These are phyloP conservation scores for Euphydryas editha DNA, from an alignment of 2,888 invertebrate genomes.

Conservation along the genomic window DNA sequence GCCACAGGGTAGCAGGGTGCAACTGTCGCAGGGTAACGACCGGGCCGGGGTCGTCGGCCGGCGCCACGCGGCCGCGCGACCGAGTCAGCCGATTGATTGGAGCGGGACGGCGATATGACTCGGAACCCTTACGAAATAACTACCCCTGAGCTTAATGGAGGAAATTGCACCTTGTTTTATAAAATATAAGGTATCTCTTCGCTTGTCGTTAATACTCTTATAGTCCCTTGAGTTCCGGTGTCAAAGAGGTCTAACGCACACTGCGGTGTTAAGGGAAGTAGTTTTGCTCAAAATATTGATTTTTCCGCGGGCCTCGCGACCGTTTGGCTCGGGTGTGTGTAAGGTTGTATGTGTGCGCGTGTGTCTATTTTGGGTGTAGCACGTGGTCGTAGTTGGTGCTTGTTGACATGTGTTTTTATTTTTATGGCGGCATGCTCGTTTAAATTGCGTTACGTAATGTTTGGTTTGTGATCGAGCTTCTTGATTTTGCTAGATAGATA, in stretches of 20 bases:
- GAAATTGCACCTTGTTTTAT: slow-evolving; percentile 68
- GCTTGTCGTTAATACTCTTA: slow-evolving; percentile 48
- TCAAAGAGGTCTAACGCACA: slow-evolving; percentile 63
- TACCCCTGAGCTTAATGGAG: slow-evolving; percentile 62
- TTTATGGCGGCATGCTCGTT: slow-evolving; percentile 69
- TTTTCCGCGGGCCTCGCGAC: slow-evolving; percentile 75
- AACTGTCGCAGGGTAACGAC: slow-evolving; percentile 79
- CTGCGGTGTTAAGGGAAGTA: slow-evolving; percentile 75
- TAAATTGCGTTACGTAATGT: slow-evolving; percentile 71
- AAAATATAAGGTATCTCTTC: slow-evolving; percentile 68
- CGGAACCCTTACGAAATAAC: slow-evolving; percentile 72
- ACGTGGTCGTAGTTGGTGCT: slow-evolving; percentile 80
- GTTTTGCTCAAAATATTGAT: slow-evolving; percentile 84
- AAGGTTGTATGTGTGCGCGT: slow-evolving; percentile 56
- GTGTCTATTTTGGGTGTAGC: slow-evolving; percentile 78
- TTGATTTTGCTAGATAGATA: slow-evolving; percentile 18
- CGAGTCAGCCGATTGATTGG: slow-evolving; percentile 78
- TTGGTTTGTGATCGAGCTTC: slow-evolving; percentile 43
- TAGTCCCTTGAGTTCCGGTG: slow-evolving; percentile 53
- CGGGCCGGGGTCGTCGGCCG: slow-evolving; percentile 77
- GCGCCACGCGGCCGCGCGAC: slow-evolving; percentile 79
- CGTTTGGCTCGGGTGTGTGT: slow-evolving; percentile 55
- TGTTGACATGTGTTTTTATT: slow-evolving; percentile 82
- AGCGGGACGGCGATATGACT: slow-evolving; percentile 70
- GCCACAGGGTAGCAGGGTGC: slow-evolving; percentile 81